A percentile compares a stretch with the other conserved stretches of the same genome.
These are phyloP conservation scores for Notocelia uddmanniana DNA, from an alignment of 2,888 invertebrate species.

Conservation along the genomic window DNA sequence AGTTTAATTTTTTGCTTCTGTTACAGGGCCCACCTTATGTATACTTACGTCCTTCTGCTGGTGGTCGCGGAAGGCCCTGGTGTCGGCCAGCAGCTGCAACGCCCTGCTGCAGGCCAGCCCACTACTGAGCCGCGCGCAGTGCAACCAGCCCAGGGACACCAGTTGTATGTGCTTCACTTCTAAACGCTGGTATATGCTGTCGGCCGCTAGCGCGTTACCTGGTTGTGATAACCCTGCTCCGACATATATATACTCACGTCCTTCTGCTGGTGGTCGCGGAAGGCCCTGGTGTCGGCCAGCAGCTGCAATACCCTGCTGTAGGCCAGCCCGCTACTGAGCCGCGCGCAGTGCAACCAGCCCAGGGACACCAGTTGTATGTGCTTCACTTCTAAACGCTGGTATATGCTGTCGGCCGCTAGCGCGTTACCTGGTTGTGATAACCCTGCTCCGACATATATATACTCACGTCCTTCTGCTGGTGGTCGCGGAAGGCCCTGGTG, in stretches of 20 bases:
- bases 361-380: conserved; percentile 97
- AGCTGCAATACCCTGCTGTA: conserved; percentile 89
- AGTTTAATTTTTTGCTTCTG: too few relatives aligned
- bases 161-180: conserved; percentile 97
- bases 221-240: too few relatives aligned
- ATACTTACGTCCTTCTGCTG: conserved; percentile 94
- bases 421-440: conserved; percentile 88
- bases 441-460: too few relatives aligned
- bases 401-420: conserved; percentile 90
- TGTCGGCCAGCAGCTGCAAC: conserved; percentile 89
- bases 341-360: conserved; percentile 93
- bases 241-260: conserved; percentile 89
- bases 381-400: conserved; percentile 94
- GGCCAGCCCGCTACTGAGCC: conserved; percentile 90
- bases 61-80: conserved; percentile 94
- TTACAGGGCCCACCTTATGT: not conserved
- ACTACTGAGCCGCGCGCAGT: conserved; percentile 90
- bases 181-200: conserved; percentile 90
- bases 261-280: conserved; percentile 95
- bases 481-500: conserved; percentile 94
- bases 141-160: conserved; percentile 95
- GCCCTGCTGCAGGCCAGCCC: conserved; percentile 90
- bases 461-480: conserved; percentile 95
- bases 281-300: conserved; percentile 91
- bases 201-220: conserved; percentile 92